Conservation (phyloP, 2,888 invertebrate species). For the Thecophora atra region DNA sequence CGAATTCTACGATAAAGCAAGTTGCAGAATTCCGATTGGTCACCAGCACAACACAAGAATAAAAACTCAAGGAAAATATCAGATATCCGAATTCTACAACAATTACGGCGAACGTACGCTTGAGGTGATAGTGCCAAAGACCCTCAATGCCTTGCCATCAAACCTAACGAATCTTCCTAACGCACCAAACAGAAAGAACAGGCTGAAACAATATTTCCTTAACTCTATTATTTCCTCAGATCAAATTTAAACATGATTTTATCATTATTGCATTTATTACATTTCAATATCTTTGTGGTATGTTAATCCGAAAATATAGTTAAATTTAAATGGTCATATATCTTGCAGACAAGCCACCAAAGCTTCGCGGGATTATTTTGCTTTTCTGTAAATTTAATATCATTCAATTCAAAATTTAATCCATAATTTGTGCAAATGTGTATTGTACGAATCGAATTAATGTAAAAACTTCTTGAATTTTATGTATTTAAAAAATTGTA, state of each 20-base stretch:
- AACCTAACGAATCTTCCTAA: neutral
- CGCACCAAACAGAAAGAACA: neutral
- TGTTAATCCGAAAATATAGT: too few relatives aligned
- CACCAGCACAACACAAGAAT: neutral
- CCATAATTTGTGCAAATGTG: too few relatives aligned
- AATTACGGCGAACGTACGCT: neutral
- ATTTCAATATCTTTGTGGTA: too few relatives aligned
- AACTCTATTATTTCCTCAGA: slow-evolving; percentile 8
- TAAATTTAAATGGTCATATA: too few relatives aligned
- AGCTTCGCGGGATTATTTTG: too few relatives aligned
- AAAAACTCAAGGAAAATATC: slow-evolving; percentile 1
- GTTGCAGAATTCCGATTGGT: neutral
- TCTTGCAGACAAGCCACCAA: too few relatives aligned
- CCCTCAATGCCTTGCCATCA: neutral
- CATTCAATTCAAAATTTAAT: too few relatives aligned
- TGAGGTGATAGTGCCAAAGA: neutral
- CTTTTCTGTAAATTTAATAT: too few relatives aligned
- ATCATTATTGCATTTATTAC: too few relatives aligned
- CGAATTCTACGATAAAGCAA: neutral
- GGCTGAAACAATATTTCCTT: neutral
- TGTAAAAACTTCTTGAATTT: too few relatives aligned
- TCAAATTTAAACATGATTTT: neutral
- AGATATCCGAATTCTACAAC: neutral
- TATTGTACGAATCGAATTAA: too few relatives aligned
- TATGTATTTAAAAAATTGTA: too few relatives aligned